These are phyloP conservation scores for Pelochelys cantorii DNA, from an alignment of 2,797 vertebrate species.

Conservation along the genomic window DNA sequence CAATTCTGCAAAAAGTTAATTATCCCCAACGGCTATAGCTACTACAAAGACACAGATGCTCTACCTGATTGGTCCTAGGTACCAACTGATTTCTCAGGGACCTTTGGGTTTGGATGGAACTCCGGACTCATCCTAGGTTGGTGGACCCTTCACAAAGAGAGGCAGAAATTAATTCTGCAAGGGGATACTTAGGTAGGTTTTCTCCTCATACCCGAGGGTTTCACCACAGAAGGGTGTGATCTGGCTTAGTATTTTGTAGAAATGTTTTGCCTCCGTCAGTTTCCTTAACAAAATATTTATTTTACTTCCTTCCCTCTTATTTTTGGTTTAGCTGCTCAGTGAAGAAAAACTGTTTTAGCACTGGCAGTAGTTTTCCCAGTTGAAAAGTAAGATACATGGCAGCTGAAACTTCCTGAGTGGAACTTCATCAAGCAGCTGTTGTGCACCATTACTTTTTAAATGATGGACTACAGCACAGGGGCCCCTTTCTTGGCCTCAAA, in stretches of 20 bases:
- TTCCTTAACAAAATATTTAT: neutral
- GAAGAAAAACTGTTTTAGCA: neutral
- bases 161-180: neutral
- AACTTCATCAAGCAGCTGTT: neutral
- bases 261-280: neutral
- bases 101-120: neutral
- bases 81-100: neutral
- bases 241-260: neutral
- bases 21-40: neutral
- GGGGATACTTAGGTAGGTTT: neutral
- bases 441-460: neutral
- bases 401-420: neutral
- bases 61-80: neutral
- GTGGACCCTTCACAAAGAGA: neutral
- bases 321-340: neutral
- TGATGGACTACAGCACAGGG: neutral
- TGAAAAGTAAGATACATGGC: slow-evolving; percentile 13
- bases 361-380: slow-evolving; percentile 9
- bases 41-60: neutral
- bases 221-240: neutral
- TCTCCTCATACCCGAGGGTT: neutral
- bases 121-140: neutral
- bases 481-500: slow-evolving; percentile 7
- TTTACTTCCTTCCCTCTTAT: neutral
- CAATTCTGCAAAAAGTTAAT: neutral